phyloP scores from a whole-genome alignment of 2,113 vertebrate species.

The Brachyistius frenatus region DNA sequence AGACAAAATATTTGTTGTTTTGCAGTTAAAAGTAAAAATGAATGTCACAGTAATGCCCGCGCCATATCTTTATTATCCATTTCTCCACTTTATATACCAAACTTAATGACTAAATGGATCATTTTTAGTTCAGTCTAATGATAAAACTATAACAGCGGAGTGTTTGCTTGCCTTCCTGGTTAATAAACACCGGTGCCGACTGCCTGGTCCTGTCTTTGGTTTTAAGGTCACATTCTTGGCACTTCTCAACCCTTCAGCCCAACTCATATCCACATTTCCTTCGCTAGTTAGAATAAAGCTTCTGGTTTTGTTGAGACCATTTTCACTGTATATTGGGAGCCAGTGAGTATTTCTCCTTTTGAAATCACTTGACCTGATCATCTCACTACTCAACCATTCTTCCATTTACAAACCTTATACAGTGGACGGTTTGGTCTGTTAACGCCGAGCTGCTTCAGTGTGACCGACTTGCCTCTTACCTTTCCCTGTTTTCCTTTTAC shows the following conservation, averaged over 20 bases:
- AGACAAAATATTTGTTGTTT: no score
- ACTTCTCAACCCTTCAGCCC: background rate
- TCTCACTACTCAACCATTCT: background rate
- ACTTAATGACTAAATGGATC: no score
- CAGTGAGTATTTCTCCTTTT: background rate
- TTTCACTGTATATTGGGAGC: background rate
- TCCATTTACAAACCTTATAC: background rate
- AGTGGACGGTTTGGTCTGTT: background rate
- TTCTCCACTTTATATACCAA: no score
- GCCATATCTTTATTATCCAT: background rate
- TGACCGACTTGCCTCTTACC: background rate
- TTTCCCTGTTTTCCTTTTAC: background rate
- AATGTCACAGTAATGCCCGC: background rate
- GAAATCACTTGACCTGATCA: conserved; percentile 1
- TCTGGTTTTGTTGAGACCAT: no score
- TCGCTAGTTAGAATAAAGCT: no score
- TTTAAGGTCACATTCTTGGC: background rate
- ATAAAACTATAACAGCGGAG: no score
- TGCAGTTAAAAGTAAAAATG: background rate
- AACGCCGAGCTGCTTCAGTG: background rate
- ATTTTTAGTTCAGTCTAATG: no score
- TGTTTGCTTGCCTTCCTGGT: background rate
- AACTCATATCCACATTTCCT: background rate
- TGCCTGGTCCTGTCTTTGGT: background rate
- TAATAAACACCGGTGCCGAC: background rate